phyloP scores from a whole-genome alignment of 2,797 vertebrate genomes.

The Cynopterus sphinx region DNA sequence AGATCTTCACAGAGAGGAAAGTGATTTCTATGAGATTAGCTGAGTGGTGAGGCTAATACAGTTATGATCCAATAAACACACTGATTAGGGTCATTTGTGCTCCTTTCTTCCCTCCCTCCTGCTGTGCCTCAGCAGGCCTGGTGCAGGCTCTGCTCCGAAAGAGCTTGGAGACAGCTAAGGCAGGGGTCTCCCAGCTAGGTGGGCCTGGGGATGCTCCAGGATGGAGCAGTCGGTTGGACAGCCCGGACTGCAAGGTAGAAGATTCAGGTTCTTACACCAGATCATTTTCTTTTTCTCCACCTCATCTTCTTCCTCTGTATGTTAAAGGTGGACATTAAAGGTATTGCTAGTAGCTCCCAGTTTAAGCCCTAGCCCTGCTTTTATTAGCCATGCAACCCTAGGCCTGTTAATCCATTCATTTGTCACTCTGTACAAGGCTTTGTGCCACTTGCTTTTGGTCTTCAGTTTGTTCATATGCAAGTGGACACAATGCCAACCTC shows the following conservation, averaged over 20 bases:
- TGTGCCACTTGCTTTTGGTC: neutral
- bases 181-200: neutral
- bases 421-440: neutral
- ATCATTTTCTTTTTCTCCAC: neutral
- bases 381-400: neutral
- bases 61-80: constrained; percentile 52
- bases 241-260: neutral
- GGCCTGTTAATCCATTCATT: too few relatives aligned
- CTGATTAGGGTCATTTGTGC: constrained; percentile 28
- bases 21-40: constrained; percentile 43
- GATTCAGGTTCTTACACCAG: neutral
- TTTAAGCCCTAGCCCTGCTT: neutral
- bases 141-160: neutral
- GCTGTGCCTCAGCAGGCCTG: neutral
- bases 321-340: neutral
- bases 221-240: neutral
- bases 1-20: neutral
- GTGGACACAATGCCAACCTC: neutral
- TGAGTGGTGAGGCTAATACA: constrained; percentile 42
- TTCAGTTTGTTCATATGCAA: neutral
- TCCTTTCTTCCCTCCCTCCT: neutral
- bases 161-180: neutral
- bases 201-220: neutral
- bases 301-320: neutral
- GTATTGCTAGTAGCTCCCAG: neutral